phyloP scores from a whole-genome alignment of 2,113 vertebrate genomes.

The Lipophrys pholis region DNA sequence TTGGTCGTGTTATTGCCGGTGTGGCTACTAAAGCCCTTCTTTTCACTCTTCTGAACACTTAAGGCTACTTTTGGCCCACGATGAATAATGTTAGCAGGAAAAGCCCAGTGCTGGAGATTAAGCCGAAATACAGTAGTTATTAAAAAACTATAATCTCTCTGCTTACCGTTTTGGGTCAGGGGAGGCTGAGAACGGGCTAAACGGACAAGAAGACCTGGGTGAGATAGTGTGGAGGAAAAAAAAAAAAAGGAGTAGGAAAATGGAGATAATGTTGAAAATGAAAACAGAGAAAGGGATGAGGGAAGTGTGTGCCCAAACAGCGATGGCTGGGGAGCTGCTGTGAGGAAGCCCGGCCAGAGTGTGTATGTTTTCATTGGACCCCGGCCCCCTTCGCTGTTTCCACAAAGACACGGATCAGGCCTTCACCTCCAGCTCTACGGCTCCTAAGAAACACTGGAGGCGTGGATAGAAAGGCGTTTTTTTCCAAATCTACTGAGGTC shows the following conservation, averaged over 20 bases:
- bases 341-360: conserved; percentile 57
- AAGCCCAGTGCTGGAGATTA: conserved; percentile 52
- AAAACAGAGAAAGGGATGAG: conserved; percentile 34
- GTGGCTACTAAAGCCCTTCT: conserved; percentile 38
- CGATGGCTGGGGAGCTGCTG: conserved; percentile 72
- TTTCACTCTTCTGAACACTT: conserved; percentile 40
- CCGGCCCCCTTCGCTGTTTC: conserved; percentile 48
- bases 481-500: conserved; percentile 35
- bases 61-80: conserved; percentile 10
- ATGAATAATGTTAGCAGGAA: conserved; percentile 37
- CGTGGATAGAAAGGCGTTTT: conserved; percentile 30
- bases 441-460: conserved; percentile 27
- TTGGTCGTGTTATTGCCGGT: conserved; percentile 35
- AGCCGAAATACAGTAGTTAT: conserved; percentile 59
- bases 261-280: conserved; percentile 48
- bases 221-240: conserved; percentile 39
- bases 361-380: conserved; percentile 79
- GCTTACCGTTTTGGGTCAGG: conserved; percentile 34
- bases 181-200: conserved; percentile 10
- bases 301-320: conserved; percentile 58
- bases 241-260: conserved; percentile 17
- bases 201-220: background rate
- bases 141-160: conserved; percentile 65
- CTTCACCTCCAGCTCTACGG: conserved; percentile 50
- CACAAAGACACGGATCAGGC: conserved; percentile 56